Evolutionary conservation across 2,797 vertebrate species (phyloP).

Genomic region (Poecilia velifera): DNA sequence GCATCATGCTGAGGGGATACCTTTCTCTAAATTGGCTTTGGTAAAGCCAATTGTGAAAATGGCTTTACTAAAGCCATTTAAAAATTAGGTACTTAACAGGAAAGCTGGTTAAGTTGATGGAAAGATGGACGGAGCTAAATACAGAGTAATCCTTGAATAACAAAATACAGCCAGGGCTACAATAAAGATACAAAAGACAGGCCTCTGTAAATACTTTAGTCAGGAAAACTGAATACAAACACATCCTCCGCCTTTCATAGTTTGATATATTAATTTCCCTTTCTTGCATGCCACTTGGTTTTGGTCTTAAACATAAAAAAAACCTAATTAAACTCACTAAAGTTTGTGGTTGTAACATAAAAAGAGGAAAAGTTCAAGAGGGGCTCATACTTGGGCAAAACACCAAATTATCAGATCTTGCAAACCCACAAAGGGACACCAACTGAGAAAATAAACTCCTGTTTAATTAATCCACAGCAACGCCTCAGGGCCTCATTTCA

Average conservation of each 20-base stretch:
- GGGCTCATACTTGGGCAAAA: not conserved
- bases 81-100: too few species aligned
- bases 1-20: not conserved
- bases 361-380: not conserved
- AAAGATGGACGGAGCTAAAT: not conserved
- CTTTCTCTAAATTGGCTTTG: too few species aligned
- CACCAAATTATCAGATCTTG: conserved; percentile 13
- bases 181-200: not conserved
- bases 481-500: conserved; percentile 38
- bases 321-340: not conserved
- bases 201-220: not conserved
- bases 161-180: not conserved
- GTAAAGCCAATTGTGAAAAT: too few species aligned
- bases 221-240: not conserved
- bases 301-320: not conserved
- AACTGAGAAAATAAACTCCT: conserved; percentile 56
- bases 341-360: not conserved
- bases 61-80: too few species aligned
- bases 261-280: not conserved
- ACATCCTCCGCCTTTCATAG: not conserved
- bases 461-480: conserved; percentile 55
- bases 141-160: not conserved
- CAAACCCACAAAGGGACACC: conserved; percentile 23
- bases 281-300: not conserved
- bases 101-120: not conserved